Evolutionary conservation across 2,888 invertebrate species (phyloP).

Genomic region (Scaeva pyrastri): DNA sequence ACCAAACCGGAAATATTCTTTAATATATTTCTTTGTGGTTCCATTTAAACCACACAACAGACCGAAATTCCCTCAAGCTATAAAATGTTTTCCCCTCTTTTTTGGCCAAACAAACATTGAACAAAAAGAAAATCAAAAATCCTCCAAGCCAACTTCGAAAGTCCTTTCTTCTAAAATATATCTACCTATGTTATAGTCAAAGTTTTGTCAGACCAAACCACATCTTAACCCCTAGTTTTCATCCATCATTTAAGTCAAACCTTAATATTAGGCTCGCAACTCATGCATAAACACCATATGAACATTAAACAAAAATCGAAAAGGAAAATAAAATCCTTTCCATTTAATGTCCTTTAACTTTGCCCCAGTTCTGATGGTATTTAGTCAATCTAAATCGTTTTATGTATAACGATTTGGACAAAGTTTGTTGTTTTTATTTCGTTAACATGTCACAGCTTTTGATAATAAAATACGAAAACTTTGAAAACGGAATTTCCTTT

Average conservation of each 20-base stretch:
- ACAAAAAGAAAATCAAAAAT: slow-evolving; percentile 4
- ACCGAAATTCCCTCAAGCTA: slow-evolving; percentile 12
- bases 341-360: slow-evolving; percentile 14
- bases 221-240: slow-evolving; percentile 52
- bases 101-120: neutral
- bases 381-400: slow-evolving; percentile 46
- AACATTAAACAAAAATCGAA: slow-evolving; percentile 23
- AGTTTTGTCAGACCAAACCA: neutral
- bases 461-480: slow-evolving; percentile 56
- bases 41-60: slow-evolving; percentile 11
- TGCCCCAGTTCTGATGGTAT: slow-evolving; percentile 18
- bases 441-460: slow-evolving; percentile 45
- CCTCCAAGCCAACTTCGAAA: slow-evolving; percentile 4
- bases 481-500: slow-evolving; percentile 44
- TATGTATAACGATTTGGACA: slow-evolving; percentile 28
- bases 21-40: slow-evolving; percentile 12
- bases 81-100: slow-evolving; percentile 3
- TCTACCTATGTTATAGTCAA: neutral
- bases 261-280: slow-evolving; percentile 37
- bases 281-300: slow-evolving; percentile 45
- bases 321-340: slow-evolving; percentile 48
- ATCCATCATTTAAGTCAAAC: slow-evolving; percentile 65
- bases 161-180: neutral
- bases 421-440: neutral
- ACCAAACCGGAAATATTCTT: slow-evolving; percentile 16